Evolutionary conservation across 1,140 invertebrate genomes (phyloP).

Genomic region (Bombus consobrinus): DNA sequence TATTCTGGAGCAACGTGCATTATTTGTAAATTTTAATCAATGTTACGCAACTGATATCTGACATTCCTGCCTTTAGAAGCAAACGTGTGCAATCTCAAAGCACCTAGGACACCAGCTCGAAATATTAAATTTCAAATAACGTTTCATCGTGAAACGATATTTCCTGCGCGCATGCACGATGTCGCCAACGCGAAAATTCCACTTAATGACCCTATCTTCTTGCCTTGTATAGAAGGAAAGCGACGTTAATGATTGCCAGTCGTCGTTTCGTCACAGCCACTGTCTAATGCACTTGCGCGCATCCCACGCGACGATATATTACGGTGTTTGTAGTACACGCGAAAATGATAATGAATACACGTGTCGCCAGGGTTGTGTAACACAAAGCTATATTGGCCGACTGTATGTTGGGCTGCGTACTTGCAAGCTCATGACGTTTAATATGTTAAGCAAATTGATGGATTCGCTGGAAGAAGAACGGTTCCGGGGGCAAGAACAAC

Average conservation of each 20-base stretch:
- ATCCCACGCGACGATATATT: neutral
- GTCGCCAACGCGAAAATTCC: neutral
- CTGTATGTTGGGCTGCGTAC: neutral
- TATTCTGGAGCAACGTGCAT: neutral
- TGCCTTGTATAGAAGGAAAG: neutral
- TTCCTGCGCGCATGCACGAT: no score
- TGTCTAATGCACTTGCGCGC: conserved; percentile 16
- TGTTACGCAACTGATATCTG: neutral
- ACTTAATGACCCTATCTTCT: conserved; percentile 17
- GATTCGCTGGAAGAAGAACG: conserved; percentile 13
- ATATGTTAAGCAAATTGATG: conserved; percentile 49
- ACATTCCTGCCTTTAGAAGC: neutral
- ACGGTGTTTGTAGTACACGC: neutral
- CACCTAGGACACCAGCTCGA: neutral
- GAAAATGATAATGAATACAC: conserved; percentile 39
- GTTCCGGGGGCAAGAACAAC: neutral
- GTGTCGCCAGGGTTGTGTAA: conserved; percentile 2
- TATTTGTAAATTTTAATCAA: neutral
- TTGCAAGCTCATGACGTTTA: conserved; percentile 39
- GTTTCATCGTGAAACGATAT: neutral
- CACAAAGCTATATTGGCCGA: neutral
- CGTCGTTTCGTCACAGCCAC: neutral
- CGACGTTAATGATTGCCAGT: conserved; percentile 15
- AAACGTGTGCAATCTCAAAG: neutral
- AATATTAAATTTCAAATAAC: neutral